phyloP scores from a whole-genome alignment of 1,140 invertebrate species.

The Leptinotarsa undecemlineata region DNA sequence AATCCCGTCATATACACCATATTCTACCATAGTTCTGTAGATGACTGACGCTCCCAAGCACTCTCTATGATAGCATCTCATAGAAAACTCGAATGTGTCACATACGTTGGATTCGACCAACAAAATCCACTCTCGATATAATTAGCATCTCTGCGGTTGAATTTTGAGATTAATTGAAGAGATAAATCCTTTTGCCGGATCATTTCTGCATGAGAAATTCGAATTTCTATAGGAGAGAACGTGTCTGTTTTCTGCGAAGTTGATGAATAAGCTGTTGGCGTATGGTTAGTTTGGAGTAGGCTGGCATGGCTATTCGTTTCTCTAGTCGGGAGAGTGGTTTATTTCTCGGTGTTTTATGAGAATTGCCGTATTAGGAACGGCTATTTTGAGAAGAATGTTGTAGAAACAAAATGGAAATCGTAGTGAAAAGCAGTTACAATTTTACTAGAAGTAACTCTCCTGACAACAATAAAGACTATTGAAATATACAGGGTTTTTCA shows the following conservation, averaged over 20 bases:
- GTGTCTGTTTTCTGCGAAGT: neutral
- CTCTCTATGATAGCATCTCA: constrained; percentile 8
- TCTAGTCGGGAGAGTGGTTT: no score
- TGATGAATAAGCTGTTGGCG: no score
- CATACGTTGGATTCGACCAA: constrained; percentile 2
- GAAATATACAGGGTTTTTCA: no score
- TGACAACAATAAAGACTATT: no score
- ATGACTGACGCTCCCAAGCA: neutral
- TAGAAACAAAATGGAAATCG: no score
- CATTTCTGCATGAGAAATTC: constrained; percentile 30
- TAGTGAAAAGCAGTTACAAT: no score
- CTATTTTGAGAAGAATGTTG: no score
- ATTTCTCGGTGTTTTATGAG: no score
- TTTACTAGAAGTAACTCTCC: no score
- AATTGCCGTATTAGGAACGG: no score
- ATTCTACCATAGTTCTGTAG: neutral
- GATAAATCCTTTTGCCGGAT: constrained; percentile 34
- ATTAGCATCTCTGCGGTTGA: constrained; percentile 20
- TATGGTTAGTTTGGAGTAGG: no score
- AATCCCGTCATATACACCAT: neutral
- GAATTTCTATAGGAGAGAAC: constrained; percentile 28
- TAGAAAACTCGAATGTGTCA: constrained; percentile 8
- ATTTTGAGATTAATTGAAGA: constrained; percentile 38
- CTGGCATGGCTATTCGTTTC: no score
- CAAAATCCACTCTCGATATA: constrained; percentile 13